Evolutionary conservation across 2,797 vertebrate genomes (phyloP), one percentile per base, ranked within the genome.

Genomic region (Ficedula albicollis): DNA sequence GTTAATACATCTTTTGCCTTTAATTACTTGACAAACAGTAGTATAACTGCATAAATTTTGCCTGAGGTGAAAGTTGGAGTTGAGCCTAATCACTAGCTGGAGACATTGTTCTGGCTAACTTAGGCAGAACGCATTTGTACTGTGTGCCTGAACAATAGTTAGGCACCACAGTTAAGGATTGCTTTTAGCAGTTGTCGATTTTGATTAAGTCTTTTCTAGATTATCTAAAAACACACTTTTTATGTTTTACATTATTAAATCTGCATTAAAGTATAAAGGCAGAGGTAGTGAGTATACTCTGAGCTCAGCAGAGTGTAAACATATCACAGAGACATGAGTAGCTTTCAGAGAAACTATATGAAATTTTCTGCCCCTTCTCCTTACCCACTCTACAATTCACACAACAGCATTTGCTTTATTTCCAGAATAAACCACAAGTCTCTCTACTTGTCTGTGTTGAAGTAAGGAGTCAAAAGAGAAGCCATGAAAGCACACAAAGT

Each of bases 91-190:
- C 95, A 95, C 93, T 97, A 97, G 95, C 94, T 95, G 94, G 95
- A 98, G 95, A 95, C 95, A 98, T 97, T 98, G 97, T 97, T 97
- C 97, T 94, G 94, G 97, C 94, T 97, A 98, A 98, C 89, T 95
- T 98, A 97, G 97, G 97, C 97, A 97, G 97, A 98, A 98, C 93
- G 59, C 82, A 96, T 98, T 97, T 95, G 95, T 97, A 94, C 96
- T 78, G 30, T 91, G 90, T 91, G 89, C 78, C 93, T 95, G 94
- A 98, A 98, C 97, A 98, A 98, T 87, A 72, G 95, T 90, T 96
- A 94, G 67, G 74, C 67, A 95, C 91, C 96, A 95, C 78, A 89
- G 64, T 90, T 91, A 97, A 97, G 87, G 91, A 93, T 44, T 96
- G 91, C 67, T 95, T 97, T 96, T 88, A 96, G 94, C 77, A 95